A percentile compares a stretch with the other conserved stretches of the same genome.
phyloP scores from a whole-genome alignment of 2,888 invertebrate genomes.

The Stenolophus ochropezus region DNA sequence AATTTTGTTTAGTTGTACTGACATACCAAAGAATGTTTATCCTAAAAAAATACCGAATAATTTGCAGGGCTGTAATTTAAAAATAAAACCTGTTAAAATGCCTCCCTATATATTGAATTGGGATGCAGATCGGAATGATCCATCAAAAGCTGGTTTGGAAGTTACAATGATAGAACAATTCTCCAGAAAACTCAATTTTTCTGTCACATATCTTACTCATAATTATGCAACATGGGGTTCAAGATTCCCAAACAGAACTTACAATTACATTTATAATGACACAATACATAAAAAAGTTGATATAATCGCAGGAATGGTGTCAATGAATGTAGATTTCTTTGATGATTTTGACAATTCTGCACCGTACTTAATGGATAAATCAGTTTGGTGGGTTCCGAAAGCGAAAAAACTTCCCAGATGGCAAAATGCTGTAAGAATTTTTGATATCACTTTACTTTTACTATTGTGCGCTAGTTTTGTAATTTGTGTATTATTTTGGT shows the following conservation, averaged over 20 bases:
- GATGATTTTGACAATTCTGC: not conserved
- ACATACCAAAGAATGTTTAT: not conserved
- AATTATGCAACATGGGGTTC: not conserved
- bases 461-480: not conserved
- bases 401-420: not conserved
- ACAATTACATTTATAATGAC: not conserved
- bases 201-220: not conserved
- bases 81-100: not conserved
- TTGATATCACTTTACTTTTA: not conserved
- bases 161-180: not conserved
- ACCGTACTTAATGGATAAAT: not conserved
- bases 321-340: not conserved
- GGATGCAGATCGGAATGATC: not conserved
- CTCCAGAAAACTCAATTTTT: not conserved
- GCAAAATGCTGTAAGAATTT: not conserved
- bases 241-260: slow-evolving; percentile 10
- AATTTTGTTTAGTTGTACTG: not conserved
- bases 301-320: not conserved
- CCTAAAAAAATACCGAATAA: not conserved
- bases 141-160: not conserved
- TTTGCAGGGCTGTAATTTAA: not conserved
- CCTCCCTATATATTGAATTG: not conserved
- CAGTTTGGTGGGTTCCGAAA: not conserved
- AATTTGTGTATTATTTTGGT: not conserved
- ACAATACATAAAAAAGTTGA: not conserved